These are phyloP conservation scores for Orthonyx spaldingii DNA, from an alignment of 2,113 vertebrate species.

Conservation along the genomic window DNA sequence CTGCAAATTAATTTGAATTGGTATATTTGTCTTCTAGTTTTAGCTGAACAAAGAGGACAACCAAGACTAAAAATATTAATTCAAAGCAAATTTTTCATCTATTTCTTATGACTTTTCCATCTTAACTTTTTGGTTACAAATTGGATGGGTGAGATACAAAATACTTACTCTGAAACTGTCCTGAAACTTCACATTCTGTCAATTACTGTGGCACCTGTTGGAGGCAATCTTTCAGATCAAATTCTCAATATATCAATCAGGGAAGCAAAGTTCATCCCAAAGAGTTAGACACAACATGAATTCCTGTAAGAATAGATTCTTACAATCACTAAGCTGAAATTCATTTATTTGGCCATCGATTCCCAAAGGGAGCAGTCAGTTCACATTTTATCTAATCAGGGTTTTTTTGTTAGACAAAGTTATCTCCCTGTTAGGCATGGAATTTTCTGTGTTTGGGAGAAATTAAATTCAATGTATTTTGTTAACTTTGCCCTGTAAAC, in stretches of 20 bases:
- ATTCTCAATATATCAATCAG: neutral
- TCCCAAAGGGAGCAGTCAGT: neutral
- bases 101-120: neutral
- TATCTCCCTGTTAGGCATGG: neutral
- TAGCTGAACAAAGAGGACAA: neutral
- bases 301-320: neutral
- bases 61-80: neutral
- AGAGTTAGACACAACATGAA: neutral
- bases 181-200: neutral
- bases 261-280: neutral
- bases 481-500: neutral
- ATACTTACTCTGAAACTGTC: neutral
- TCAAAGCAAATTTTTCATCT: neutral
- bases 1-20: neutral
- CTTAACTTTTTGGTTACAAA: neutral
- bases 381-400: accelerated
- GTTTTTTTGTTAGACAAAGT: neutral
- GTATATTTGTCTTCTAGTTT: neutral
- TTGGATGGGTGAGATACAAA: neutral
- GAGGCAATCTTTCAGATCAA: neutral
- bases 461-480: neutral
- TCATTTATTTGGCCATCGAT: neutral
- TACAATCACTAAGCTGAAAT: neutral
- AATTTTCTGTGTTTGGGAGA: neutral
- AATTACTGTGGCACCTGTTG: neutral